Evolutionary conservation across 2,888 invertebrate genomes (phyloP).

Genomic region (Apodemia mormo): DNA sequence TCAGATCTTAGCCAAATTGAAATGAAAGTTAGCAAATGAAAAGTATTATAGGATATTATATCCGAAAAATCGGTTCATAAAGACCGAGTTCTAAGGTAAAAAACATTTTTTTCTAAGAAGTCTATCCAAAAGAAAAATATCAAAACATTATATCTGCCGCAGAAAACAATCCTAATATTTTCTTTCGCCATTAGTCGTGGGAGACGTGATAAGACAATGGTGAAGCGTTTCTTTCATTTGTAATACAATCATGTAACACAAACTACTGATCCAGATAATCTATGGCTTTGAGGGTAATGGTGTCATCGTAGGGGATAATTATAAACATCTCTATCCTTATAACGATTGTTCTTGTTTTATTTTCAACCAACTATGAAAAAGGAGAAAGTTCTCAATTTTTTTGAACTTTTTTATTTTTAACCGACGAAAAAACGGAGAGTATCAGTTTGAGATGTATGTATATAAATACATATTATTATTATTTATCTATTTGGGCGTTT

Average conservation of each 20-base stretch:
- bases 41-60: too few relatives aligned
- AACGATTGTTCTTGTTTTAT: too few relatives aligned
- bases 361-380: neutral
- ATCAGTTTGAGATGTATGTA: too few relatives aligned
- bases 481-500: too few relatives aligned
- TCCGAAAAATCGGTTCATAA: too few relatives aligned
- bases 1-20: too few relatives aligned
- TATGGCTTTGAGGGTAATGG: neutral
- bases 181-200: slow-evolving; percentile 9
- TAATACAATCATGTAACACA: slow-evolving; percentile 5
- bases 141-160: neutral
- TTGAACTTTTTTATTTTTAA: neutral
- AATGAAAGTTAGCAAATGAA: too few relatives aligned
- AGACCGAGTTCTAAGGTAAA: too few relatives aligned
- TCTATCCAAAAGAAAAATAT: neutral
- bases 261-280: slow-evolving; percentile 17
- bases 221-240: neutral
- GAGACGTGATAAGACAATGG: slow-evolving; percentile 4
- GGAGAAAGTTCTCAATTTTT: neutral
- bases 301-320: neutral
- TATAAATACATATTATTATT: too few relatives aligned
- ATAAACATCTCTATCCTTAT: neutral
- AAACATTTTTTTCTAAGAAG: too few relatives aligned
- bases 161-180: neutral
- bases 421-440: too few relatives aligned